phyloP scores from a whole-genome alignment of 2,888 invertebrate species.

The Leuctra nigra region DNA sequence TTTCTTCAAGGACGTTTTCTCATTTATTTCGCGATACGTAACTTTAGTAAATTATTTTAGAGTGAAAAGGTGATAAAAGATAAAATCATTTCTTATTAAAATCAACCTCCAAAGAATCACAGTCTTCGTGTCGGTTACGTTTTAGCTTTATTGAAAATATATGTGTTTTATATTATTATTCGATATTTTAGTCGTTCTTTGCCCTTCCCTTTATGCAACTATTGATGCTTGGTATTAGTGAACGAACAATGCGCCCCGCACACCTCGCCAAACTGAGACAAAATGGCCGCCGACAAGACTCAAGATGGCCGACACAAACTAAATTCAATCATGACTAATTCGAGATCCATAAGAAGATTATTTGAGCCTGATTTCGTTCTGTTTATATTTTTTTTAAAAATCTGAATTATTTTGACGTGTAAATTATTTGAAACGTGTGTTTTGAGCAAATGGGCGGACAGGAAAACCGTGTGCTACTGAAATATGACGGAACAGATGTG shows the following conservation, averaged over 20 bases:
- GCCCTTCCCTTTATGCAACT: constrained; percentile 14
- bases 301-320: background rate
- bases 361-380: too few relatives aligned
- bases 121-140: background rate
- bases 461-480: too few relatives aligned
- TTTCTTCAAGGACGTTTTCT: too few relatives aligned
- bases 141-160: constrained; percentile 14
- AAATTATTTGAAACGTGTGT: too few relatives aligned
- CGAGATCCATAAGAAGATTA: too few relatives aligned
- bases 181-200: background rate
- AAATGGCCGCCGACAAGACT: background rate
- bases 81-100: too few relatives aligned
- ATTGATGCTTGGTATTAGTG: constrained; percentile 15
- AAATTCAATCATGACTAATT: too few relatives aligned
- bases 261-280: background rate
- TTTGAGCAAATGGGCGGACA: too few relatives aligned
- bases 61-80: background rate
- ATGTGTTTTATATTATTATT: constrained; percentile 13
- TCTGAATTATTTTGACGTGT: too few relatives aligned
- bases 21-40: too few relatives aligned
- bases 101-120: background rate
- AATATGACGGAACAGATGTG: too few relatives aligned
- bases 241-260: constrained; percentile 3
- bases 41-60: background rate
- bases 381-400: too few relatives aligned